A percentile compares a stretch with the other conserved stretches of the same genome.
Evolutionary conservation across 2,888 invertebrate species (phyloP).

Genomic region (Bembecia ichneumoniformis): DNA sequence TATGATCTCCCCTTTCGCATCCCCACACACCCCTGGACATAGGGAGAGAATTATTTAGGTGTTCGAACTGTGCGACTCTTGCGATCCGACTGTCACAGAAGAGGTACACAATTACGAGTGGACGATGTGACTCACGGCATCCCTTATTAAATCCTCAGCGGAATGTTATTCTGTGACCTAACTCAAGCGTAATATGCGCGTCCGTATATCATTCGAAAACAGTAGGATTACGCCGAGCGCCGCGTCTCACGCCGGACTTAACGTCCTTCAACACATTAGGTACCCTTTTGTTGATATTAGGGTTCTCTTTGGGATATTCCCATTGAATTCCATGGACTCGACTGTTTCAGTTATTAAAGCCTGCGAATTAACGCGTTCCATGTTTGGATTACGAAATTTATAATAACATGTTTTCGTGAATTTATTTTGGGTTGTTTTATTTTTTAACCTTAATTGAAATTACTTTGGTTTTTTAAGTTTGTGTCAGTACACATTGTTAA

Average conservation of each 20-base stretch:
- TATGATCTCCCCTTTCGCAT: constrained; percentile 14
- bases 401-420: not conserved
- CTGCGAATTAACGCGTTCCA: not conserved
- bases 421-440: not conserved
- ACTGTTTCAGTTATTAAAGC: not conserved
- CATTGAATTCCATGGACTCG: not conserved
- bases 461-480: too few species aligned
- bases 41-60: not conserved
- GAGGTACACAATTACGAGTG: too few species aligned
- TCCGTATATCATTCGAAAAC: not conserved
- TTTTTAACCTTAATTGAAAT: too few species aligned
- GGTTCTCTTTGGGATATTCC: constrained; percentile 13
- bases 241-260: constrained; percentile 18
- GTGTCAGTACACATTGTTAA: too few species aligned
- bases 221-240: constrained; percentile 5
- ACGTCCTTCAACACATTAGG: constrained; percentile 25
- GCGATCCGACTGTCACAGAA: not conserved
- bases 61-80: not conserved
- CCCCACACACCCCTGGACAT: constrained; percentile 1
- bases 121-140: too few species aligned
- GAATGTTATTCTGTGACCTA: too few species aligned
- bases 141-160: too few species aligned
- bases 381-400: not conserved
- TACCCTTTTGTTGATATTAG: constrained; percentile 23
- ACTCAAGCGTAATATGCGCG: too few species aligned